phyloP scores from a whole-genome alignment of 2,113 vertebrate genomes.

The Cyprinus carpio region DNA sequence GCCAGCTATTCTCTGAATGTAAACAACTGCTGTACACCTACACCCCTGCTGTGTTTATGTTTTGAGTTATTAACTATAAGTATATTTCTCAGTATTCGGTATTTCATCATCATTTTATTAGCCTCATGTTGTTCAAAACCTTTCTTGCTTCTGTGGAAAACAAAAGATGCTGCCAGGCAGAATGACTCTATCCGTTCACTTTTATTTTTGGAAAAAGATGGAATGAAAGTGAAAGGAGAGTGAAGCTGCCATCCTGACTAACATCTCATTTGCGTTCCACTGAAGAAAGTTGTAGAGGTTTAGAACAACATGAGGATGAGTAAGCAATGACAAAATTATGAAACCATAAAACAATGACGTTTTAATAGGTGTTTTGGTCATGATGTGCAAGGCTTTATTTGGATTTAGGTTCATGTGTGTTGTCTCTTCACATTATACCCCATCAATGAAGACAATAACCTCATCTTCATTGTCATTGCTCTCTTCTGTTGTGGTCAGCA shows the following conservation, averaged over 20 bases:
- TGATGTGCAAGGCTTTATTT: neutral
- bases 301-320: neutral
- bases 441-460: neutral
- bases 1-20: neutral
- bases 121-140: neutral
- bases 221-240: neutral
- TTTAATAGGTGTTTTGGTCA: neutral
- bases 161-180: neutral
- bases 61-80: neutral
- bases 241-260: neutral
- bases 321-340: neutral
- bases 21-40: neutral
- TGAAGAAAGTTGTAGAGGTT: neutral
- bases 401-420: neutral
- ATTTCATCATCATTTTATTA: neutral
- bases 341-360: no score
- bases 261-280: neutral
- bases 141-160: neutral
- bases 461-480: neutral
- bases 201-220: neutral
- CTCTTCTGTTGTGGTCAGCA: neutral
- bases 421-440: neutral
- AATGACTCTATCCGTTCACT: neutral
- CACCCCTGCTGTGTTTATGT: neutral
- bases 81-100: neutral